These are phyloP conservation scores for Drosophila ezoana DNA, from an alignment of 2,888 invertebrate genomes.

Conservation along the genomic window DNA sequence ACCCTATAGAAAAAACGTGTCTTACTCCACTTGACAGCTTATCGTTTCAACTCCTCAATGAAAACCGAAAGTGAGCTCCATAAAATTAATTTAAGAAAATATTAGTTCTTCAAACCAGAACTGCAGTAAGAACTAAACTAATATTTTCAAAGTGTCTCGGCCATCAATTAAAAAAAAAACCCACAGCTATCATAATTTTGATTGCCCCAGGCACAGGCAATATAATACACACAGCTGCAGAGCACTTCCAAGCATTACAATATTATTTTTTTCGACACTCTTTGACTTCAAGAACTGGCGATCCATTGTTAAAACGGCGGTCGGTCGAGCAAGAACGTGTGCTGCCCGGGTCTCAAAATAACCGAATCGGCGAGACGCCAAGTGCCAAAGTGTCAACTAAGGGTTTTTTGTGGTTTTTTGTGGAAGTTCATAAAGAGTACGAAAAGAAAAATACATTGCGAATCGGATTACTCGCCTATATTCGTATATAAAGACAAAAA, in stretches of 20 bases:
- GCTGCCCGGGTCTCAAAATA: constrained; percentile 44
- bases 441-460: constrained; percentile 8
- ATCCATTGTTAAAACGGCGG: constrained; percentile 39
- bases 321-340: constrained; percentile 41
- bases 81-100: no score
- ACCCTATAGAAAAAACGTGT: constrained; percentile 27
- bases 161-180: constrained; percentile 12
- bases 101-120: no score
- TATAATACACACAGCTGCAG: constrained; percentile 1
- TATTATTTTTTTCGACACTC: constrained; percentile 15
- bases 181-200: constrained; percentile 15
- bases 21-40: neutral
- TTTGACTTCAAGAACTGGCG: constrained; percentile 7
- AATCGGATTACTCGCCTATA: constrained; percentile 15
- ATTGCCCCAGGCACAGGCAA: constrained; percentile 12
- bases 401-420: constrained; percentile 47
- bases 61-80: constrained; percentile 13
- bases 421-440: constrained; percentile 32
- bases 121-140: neutral
- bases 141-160: neutral
- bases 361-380: constrained; percentile 33
- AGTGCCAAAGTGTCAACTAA: constrained; percentile 62
- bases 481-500: constrained; percentile 15
- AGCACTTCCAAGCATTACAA: constrained; percentile 4
- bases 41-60: neutral